Conservation (phyloP, 2,797 vertebrate species). For the Mallotus villosus region DNA sequence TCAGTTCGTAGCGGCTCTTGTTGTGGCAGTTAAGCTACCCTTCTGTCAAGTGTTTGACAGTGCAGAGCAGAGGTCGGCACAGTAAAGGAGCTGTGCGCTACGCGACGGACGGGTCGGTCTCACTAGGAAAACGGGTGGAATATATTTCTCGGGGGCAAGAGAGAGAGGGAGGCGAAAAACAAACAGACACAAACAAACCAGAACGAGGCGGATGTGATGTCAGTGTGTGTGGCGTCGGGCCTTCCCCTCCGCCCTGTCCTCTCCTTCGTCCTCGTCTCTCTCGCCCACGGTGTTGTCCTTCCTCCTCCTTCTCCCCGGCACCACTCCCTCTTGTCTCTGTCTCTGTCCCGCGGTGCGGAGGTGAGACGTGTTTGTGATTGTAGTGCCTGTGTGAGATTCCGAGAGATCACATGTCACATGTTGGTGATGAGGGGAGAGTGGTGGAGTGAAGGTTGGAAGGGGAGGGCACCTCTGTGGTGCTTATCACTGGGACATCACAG, state of each 20-base stretch:
- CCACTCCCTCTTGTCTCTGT: slow-evolving; percentile 15
- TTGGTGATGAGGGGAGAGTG: slow-evolving; percentile 54
- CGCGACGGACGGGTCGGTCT: background rate
- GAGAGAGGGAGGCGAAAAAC: slow-evolving; percentile 40
- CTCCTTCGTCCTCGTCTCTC: slow-evolving; percentile 18
- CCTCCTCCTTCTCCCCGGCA: slow-evolving; percentile 13
- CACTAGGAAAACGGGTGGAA: background rate
- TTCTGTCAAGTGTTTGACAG: slow-evolving; percentile 33
- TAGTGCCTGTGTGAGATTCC: slow-evolving; percentile 74
- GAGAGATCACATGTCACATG: slow-evolving; percentile 73
- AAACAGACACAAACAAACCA: slow-evolving; percentile 69
- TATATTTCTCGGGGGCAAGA: background rate
- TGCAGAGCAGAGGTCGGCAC: slow-evolving; percentile 45
- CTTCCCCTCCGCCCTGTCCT: slow-evolving; percentile 17
- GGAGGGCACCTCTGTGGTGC: slow-evolving; percentile 29
- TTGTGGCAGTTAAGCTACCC: slow-evolving; percentile 21
- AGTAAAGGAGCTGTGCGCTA: background rate
- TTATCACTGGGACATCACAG: slow-evolving; percentile 47
- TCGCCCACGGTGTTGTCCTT: slow-evolving; percentile 20
- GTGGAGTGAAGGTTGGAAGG: slow-evolving; percentile 19
- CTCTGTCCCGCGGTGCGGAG: slow-evolving; percentile 35
- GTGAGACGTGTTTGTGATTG: slow-evolving; percentile 72
- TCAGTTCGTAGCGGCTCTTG: background rate
- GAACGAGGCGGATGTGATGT: slow-evolving; percentile 43
- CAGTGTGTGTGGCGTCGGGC: slow-evolving; percentile 61